These are phyloP conservation scores for Apeira syringaria DNA, from an alignment of 2,888 invertebrate species.

Conservation along the genomic window DNA sequence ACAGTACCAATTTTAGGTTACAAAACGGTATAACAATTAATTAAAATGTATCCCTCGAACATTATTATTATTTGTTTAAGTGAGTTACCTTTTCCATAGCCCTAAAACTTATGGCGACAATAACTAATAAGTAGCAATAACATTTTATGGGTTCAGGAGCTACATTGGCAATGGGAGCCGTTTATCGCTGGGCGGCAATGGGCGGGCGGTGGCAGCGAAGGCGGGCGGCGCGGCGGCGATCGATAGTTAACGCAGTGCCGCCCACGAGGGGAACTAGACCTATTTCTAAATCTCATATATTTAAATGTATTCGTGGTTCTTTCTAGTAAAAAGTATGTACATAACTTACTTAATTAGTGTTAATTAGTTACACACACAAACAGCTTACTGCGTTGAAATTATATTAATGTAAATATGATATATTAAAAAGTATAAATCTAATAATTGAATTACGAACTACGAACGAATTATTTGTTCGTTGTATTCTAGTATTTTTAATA, in stretches of 20 bases:
- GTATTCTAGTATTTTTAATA: no score
- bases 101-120: constrained; percentile 59
- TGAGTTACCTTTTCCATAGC: constrained; percentile 36
- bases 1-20: no score
- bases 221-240: constrained; percentile 43
- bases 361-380: no score
- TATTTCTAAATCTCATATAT: constrained; percentile 14
- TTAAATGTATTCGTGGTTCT: constrained; percentile 10
- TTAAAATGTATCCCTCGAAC: not conserved
- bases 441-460: no score
- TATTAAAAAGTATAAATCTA: no score
- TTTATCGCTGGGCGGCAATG: constrained; percentile 58
- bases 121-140: constrained; percentile 72
- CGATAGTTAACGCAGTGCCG: constrained; percentile 50
- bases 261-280: constrained; percentile 18
- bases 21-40: no score
- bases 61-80: constrained; percentile 23
- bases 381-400: no score
- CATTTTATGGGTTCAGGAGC: constrained; percentile 66
- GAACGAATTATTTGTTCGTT: no score
- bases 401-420: no score
- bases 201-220: constrained; percentile 49
- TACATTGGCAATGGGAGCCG: constrained; percentile 52
- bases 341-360: no score
- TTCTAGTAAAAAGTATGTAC: no score